Evolutionary conservation across 2,888 invertebrate species (phyloP).

Genomic region (Brachynemurus nebulosus): DNA sequence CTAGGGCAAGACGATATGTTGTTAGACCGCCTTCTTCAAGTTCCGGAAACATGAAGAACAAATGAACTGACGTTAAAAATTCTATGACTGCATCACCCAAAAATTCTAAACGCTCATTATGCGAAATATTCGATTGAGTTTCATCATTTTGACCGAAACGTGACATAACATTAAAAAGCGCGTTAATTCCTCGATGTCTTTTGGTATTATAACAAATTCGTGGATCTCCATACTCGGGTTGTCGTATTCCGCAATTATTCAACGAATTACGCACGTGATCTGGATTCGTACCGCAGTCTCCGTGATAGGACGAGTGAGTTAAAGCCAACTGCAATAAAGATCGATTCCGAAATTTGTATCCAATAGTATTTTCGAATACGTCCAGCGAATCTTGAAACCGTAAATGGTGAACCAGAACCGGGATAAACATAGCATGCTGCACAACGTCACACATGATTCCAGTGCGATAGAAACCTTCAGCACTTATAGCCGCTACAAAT

Average conservation of each 20-base stretch:
- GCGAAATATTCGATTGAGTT: conserved; percentile 84
- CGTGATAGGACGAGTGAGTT: conserved; percentile 96
- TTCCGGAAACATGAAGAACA: conserved; percentile 93
- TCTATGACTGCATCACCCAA: conserved; percentile 98
- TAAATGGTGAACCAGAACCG: conserved; percentile 84
- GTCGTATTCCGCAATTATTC: conserved; percentile 95
- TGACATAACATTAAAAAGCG: conserved; percentile 94
- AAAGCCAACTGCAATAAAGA: conserved; percentile 81
- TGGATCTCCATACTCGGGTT: conserved; percentile 89
- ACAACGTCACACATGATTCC: conserved; percentile 95
- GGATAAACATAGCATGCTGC: conserved; percentile 89
- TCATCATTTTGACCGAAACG: conserved; percentile 82
- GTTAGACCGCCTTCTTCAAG: conserved; percentile 95
- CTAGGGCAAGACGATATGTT: conserved; percentile 92
- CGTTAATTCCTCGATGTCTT: conserved; percentile 89
- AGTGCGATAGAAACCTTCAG: conserved; percentile 80
- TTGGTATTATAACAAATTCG: conserved; percentile 87
- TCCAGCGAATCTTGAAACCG: conserved; percentile 87
- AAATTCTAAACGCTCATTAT: conserved; percentile 95
- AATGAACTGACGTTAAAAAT: conserved; percentile 88
- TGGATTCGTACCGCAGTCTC: conserved; percentile 96
- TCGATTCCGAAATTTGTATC: conserved; percentile 78
- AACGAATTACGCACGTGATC: conserved; percentile 95
- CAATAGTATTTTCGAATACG: conserved; percentile 61
- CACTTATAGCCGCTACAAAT: conserved; percentile 84